These are phyloP conservation scores for Garrulus glandarius DNA, from an alignment of 2,797 vertebrate species.

Conservation along the genomic window DNA sequence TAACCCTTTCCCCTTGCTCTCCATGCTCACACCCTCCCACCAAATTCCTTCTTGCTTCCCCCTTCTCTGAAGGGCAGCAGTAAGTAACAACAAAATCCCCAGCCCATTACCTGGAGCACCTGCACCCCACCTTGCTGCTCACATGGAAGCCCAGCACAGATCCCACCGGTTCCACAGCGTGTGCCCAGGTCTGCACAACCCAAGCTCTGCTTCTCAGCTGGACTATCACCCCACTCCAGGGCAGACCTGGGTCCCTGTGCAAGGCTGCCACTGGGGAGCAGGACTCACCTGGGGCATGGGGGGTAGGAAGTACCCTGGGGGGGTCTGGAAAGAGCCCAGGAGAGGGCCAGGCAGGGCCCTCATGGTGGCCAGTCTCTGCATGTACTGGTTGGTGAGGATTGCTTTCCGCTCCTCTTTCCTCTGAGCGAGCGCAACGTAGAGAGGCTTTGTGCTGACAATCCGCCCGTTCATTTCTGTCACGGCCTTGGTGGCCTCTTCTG, in stretches of 20 bases:
- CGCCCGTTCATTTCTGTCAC: constrained; percentile 98
- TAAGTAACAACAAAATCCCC: neutral
- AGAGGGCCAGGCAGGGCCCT: constrained; percentile 82
- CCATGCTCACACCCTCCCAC: neutral
- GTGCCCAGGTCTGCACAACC: neutral
- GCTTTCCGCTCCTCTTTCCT: constrained; percentile 96
- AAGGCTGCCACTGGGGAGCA: rapidly evolving
- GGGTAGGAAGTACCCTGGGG: constrained; percentile 85
- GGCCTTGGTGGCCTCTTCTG: constrained; percentile 97
- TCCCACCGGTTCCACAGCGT: rapidly evolving
- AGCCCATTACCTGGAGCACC: neutral
- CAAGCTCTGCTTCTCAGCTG: rapidly evolving
- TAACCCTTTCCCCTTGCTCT: neutral
- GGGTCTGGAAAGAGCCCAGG: constrained; percentile 86
- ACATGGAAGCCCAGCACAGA: rapidly evolving
- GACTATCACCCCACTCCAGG: rapidly evolving
- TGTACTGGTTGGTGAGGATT: constrained; percentile 95
- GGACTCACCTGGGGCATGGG: constrained; percentile 85
- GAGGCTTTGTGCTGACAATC: constrained; percentile 93
- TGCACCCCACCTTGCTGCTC: rapidly evolving
- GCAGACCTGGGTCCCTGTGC: rapidly evolving
- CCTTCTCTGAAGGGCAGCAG: neutral
- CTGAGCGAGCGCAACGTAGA: constrained; percentile 94
- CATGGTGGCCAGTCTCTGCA: constrained; percentile 89
- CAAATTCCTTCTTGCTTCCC: neutral